Evolutionary conservation across 2,113 vertebrate species (phyloP).

Genomic region (Ptilorrhoa leucosticta): DNA sequence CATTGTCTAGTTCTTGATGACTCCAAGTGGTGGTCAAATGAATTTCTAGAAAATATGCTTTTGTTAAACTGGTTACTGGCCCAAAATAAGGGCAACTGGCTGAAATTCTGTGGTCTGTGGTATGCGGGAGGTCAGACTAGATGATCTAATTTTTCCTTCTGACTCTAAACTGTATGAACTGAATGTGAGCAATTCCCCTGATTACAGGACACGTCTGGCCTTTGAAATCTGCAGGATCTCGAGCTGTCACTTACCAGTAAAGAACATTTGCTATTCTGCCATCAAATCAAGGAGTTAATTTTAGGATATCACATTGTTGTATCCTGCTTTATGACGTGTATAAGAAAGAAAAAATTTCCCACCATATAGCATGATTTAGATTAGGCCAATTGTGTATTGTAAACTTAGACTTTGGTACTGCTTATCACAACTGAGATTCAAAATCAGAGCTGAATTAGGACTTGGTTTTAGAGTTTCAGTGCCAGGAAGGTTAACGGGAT

Average conservation of each 20-base stretch:
- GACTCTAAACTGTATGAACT: not conserved
- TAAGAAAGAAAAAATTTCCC: not conserved
- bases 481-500: constrained; percentile 27
- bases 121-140: not conserved
- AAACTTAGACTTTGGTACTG: not conserved
- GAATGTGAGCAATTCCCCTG: not conserved
- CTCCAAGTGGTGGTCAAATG: constrained; percentile 30
- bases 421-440: not conserved
- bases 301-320: not conserved
- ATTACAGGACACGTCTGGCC: not conserved
- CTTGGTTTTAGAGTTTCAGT: not conserved
- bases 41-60: constrained; percentile 50
- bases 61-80: constrained; percentile 34
- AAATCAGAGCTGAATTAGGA: not conserved
- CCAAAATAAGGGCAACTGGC: constrained; percentile 1
- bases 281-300: not conserved
- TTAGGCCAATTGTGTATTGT: not conserved
- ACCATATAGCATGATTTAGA: not conserved
- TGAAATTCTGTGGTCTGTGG: constrained; percentile 56
- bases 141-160: constrained; percentile 52
- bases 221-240: not conserved
- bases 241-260: not conserved
- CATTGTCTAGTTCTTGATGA: constrained; percentile 33
- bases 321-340: not conserved
- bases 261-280: not conserved